Evolutionary conservation across 1,140 invertebrate species (phyloP), one percentile per base, ranked within the genome.

Genomic region (roundworm (Caenorhabditis elegans)): DNA sequence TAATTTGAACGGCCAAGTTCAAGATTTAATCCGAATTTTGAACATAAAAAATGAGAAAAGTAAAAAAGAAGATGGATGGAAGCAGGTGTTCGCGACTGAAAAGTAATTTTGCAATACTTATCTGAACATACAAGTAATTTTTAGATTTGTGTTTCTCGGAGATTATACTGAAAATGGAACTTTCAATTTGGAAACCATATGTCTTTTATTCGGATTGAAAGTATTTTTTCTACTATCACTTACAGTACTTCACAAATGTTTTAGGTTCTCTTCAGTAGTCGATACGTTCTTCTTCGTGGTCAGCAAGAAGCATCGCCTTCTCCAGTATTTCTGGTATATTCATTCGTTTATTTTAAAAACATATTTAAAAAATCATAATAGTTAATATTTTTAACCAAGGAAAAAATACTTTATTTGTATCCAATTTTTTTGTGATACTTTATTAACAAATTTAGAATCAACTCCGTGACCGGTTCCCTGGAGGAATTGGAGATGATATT

Each of bases 221-320:
- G 60, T 70, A 70, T 26, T 43, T 43, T 43, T 43, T 43, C 5
- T 43, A 43, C 5, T 43, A 15, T 34, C 19, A 26, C 51, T 19
- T n/a, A 19, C 2, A 39, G 34, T 22, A 24, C 4, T 39, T 70
- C 4, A 39, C 26, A 2, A 22, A 60, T 15, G 6, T 34, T 70
- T 39, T 34, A 70, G 60, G 22, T 70, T 15, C 60, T 70, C 34
- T 70, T 39, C 19, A 39, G 5, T 39, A 10, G 19, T 6, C 60
- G 60, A n/a, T 70, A 70, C 19, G 28, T 70, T 39, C 60, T 70
- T 24, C 60, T 70, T 43, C 60, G 60, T 70, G 60, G 60, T 6
- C 34, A 70, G 36, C 34, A 70, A 13, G 60, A 70, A 39, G 39
- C 60, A 2, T 34, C n/a, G 11, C 3, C 26, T 10, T 17, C 51